A percentile compares a stretch with the other conserved stretches of the same genome.
phyloP scores from a whole-genome alignment of 2,888 invertebrate genomes.

The Pseudeuparius sepicola region DNA sequence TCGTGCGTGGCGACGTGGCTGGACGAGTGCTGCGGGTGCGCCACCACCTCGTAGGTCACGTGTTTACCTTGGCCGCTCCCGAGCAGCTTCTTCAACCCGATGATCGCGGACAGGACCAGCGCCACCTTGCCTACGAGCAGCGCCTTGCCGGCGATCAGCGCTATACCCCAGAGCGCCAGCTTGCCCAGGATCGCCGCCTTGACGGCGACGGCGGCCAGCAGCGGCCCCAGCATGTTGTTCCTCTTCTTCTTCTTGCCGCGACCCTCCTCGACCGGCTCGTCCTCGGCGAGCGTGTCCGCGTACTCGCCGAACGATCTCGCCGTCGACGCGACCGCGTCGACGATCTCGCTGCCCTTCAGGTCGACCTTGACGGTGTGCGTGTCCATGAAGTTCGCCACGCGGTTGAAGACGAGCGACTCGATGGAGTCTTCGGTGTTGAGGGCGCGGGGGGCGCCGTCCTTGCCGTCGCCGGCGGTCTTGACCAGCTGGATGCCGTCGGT shows the following conservation, averaged over 20 bases:
- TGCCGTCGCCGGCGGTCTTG: conserved; percentile 58
- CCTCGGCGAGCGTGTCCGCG: conserved; percentile 53
- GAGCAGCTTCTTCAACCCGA: conserved; percentile 73
- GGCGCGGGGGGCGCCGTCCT: conserved; percentile 69
- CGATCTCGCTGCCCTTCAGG: conserved; percentile 73
- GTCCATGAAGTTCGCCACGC: conserved; percentile 66
- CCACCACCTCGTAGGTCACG: conserved; percentile 79
- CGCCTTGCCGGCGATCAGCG: conserved; percentile 78
- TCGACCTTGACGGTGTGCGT: conserved; percentile 76
- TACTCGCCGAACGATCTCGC: conserved; percentile 72
- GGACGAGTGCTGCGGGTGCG: conserved; percentile 70
- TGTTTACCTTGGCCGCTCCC: conserved; percentile 64
- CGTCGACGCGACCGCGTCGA: conserved; percentile 67
- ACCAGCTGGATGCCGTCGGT: conserved; percentile 79
- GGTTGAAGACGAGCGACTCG: conserved; percentile 53
- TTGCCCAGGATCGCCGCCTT: conserved; percentile 74
- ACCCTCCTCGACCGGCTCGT: conserved; percentile 55
- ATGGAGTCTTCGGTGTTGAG: conserved; percentile 55
- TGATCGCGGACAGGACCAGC: conserved; percentile 70
- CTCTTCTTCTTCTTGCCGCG: conserved; percentile 73
- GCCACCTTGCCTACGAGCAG: conserved; percentile 77
- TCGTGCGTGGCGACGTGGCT: conserved; percentile 63
- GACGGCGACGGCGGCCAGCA: conserved; percentile 63
- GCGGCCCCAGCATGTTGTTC: conserved; percentile 65
- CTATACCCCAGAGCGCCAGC: conserved; percentile 69